These are phyloP conservation scores for Archocentrus centrarchus DNA, from an alignment of 2,113 vertebrate genomes.

Conservation along the genomic window DNA sequence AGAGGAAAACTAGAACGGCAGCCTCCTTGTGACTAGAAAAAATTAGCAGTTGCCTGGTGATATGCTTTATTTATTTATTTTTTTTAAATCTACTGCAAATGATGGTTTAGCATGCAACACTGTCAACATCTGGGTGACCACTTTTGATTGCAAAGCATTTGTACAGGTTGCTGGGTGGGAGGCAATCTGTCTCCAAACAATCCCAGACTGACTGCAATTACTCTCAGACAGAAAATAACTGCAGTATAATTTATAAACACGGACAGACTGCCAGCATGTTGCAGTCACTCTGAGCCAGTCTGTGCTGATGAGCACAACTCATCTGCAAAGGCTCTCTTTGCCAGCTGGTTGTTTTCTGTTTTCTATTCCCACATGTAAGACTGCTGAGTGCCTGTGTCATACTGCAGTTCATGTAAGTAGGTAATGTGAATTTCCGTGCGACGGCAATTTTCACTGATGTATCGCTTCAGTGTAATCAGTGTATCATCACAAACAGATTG, in stretches of 20 bases:
- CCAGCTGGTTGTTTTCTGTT: background rate
- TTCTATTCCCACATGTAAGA: background rate
- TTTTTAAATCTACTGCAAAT: too few relatives aligned
- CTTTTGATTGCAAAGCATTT: background rate
- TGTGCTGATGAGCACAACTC: background rate
- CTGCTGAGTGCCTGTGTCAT: accelerated
- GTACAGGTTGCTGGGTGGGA: background rate
- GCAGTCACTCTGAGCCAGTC: background rate
- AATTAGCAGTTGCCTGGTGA: background rate
- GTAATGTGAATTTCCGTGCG: background rate
- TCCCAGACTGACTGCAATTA: background rate
- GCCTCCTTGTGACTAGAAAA: background rate
- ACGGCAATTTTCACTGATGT: background rate
- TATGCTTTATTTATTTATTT: too few relatives aligned
- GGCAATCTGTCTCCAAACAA: background rate
- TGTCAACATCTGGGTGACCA: background rate
- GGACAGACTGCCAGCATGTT: background rate
- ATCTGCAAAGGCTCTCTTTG: background rate
- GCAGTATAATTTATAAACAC: too few relatives aligned
- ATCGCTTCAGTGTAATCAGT: background rate
- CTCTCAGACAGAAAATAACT: background rate
- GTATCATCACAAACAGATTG: background rate
- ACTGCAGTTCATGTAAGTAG: background rate
- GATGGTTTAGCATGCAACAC: background rate
- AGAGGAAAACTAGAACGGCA: background rate